Evolutionary conservation across 2,888 invertebrate species (phyloP).

Genomic region (Ophraella communa): DNA sequence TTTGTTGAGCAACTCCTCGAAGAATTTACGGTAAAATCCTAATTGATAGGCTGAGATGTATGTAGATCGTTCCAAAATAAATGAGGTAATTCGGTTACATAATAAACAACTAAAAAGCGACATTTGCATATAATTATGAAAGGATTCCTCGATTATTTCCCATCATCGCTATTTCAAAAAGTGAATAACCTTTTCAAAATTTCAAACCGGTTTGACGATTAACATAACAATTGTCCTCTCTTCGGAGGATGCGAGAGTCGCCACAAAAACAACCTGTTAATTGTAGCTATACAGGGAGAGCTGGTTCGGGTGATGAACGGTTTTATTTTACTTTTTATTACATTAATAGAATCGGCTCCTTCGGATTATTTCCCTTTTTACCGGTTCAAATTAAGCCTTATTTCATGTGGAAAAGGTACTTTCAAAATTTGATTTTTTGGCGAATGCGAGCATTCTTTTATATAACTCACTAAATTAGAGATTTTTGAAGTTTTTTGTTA

Average conservation of each 20-base stretch:
- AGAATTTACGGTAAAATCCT: constrained; percentile 36
- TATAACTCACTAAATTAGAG: no score
- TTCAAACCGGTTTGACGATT: constrained; percentile 58
- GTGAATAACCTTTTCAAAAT: constrained; percentile 60
- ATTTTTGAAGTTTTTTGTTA: no score
- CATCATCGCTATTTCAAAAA: constrained; percentile 54
- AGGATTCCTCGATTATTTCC: constrained; percentile 43
- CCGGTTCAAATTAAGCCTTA: not conserved
- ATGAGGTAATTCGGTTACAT: constrained; percentile 53
- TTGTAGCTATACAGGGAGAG: constrained; percentile 48
- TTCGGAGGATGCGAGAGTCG: constrained; percentile 42
- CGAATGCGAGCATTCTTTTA: not conserved
- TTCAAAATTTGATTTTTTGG: not conserved
- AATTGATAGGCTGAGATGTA: constrained; percentile 42
- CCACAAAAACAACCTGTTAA: constrained; percentile 60
- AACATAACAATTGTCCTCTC: constrained; percentile 60
- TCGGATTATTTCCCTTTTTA: not conserved
- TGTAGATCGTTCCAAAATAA: constrained; percentile 46
- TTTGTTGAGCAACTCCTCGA: constrained; percentile 32
- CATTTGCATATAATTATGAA: constrained; percentile 50
- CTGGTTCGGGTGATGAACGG: constrained; percentile 14
- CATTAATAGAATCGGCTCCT: not conserved
- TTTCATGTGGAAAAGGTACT: not conserved
- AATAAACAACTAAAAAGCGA: constrained; percentile 48
- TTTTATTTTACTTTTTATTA: not conserved